Evolutionary conservation across 2,888 invertebrate species (phyloP), one percentile per base, ranked within the genome.

Genomic region (Xestobium rufovillosum): DNA sequence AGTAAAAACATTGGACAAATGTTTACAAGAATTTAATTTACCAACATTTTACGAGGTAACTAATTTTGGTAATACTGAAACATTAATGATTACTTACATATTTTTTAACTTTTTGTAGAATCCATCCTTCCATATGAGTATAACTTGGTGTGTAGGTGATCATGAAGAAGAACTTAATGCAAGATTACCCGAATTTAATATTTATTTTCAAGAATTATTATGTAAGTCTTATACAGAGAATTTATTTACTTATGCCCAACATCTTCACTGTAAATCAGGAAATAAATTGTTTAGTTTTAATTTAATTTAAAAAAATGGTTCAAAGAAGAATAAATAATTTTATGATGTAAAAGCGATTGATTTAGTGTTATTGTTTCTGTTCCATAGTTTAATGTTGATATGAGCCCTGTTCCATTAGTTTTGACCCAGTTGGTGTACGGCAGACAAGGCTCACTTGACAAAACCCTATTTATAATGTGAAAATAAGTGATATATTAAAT

Each of bases 41-140:
- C 78, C 80, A 23, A 65, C 68, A 42, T 92, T 87, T 67, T 92
- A 91, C 66, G 65, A 83, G 68, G 84, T 84, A 59, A 59, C 56
- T 47, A 14, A n/a, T 26, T 12, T 16, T 26, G 29, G 28, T 12
- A 11, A 15, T 27, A 19, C 12, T 16, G 6, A 31, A 31, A 31
- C 4, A 36, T 8, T 10, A 27, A 27, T n/a, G 6, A 6, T 10
- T 27, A 11, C 3, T 27, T n/a, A n/a, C n/a, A 14, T 6, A 8
- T 6, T 29, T 14, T 28, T 9, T 39, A 56, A n/a, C n/a, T 56
- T 56, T 47, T 72, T 73, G 49, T 61, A 89, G 88, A 72, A 84
- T 57, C 81, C 86, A 12, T 84, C 84, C 2, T 87, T 84, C 66
- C 92, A 92, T 57, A 73, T 86, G 52, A 91, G 91, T 58, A 68